Percentiles rank a stretch among this genome's conserved stretches.
Evolutionary conservation across 2,888 invertebrate species (phyloP).

Genomic region (Arrhopalites spinosus): DNA sequence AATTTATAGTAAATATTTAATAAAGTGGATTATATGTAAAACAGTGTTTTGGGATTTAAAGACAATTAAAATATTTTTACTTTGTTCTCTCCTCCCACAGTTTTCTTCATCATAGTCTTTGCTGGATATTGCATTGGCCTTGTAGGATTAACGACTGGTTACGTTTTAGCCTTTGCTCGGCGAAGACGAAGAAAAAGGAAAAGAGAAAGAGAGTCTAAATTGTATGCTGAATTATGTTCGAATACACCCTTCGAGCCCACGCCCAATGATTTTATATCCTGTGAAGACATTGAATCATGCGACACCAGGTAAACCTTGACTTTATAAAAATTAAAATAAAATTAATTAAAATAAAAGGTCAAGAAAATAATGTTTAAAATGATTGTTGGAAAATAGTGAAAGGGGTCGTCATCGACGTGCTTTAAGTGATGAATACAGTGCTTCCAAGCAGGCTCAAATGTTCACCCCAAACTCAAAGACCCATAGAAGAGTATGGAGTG

Average conservation of each 20-base stretch:
- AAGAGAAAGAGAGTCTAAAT: conserved; percentile 35
- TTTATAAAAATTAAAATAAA: not conserved
- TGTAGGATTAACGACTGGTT: conserved; percentile 54
- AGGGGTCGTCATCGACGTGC: conserved; percentile 37
- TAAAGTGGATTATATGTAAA: too few relatives aligned
- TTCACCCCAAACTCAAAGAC: conserved; percentile 37
- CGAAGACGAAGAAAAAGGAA: conserved; percentile 41
- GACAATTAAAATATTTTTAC: too few relatives aligned
- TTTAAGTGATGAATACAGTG: conserved; percentile 41
- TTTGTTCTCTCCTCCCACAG: not conserved
- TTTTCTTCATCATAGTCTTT: conserved; percentile 56
- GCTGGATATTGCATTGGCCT: conserved; percentile 55
- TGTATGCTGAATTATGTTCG: conserved; percentile 38
- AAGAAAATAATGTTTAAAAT: not conserved
- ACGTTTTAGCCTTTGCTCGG: conserved; percentile 52
- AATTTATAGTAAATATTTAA: too few relatives aligned
- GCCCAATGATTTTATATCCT: conserved; percentile 34
- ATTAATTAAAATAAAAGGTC: not conserved
- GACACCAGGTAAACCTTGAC: conserved; percentile 27
- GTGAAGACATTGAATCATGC: conserved; percentile 36
- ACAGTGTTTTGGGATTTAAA: too few relatives aligned
- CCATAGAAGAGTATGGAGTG: conserved; percentile 41
- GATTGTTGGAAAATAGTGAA: conserved; percentile 29
- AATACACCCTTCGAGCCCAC: conserved; percentile 41
- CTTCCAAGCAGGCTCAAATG: conserved; percentile 34